Evolutionary conservation across 2,797 vertebrate genomes (phyloP).

Genomic region (Fratercula arctica): DNA sequence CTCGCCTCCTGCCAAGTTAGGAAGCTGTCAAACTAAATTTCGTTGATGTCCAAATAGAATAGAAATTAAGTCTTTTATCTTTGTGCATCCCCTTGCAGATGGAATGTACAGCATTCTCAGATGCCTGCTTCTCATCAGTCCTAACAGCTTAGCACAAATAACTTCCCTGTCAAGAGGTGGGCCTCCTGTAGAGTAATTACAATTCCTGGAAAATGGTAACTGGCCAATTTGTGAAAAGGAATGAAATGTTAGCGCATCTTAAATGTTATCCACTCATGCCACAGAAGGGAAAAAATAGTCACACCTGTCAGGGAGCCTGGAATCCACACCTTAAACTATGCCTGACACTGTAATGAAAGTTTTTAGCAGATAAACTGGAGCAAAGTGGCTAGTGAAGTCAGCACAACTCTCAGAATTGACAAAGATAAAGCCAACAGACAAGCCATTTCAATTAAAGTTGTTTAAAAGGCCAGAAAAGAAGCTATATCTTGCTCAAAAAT

Average conservation of each 20-base stretch:
- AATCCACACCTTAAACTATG: not conserved
- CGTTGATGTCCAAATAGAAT: conserved; percentile 16
- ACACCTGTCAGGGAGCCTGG: not conserved
- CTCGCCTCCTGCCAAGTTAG: conserved; percentile 26
- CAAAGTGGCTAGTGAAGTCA: not conserved
- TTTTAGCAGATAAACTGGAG: not conserved
- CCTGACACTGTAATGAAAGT: not conserved
- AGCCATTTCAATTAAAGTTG: not conserved
- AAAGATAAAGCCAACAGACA: not conserved
- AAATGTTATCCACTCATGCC: not conserved
- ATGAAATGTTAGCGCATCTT: not conserved
- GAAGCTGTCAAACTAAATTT: conserved; percentile 56
- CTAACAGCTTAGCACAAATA: not conserved
- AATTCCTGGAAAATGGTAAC: conserved; percentile 7
- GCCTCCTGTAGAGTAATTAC: not conserved
- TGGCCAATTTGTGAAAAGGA: not conserved
- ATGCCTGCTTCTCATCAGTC: conserved; percentile 36
- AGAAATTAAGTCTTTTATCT: conserved; percentile 56
- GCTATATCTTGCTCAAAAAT: not conserved
- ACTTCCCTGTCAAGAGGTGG: not conserved
- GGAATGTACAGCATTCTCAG: conserved; percentile 27
- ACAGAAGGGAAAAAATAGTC: not conserved
- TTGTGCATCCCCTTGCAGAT: conserved; percentile 32
- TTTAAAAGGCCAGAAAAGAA: not conserved
- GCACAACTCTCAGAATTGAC: not conserved